Evolutionary conservation across 2,888 invertebrate genomes (phyloP).

Genomic region (Artemia sinica): DNA sequence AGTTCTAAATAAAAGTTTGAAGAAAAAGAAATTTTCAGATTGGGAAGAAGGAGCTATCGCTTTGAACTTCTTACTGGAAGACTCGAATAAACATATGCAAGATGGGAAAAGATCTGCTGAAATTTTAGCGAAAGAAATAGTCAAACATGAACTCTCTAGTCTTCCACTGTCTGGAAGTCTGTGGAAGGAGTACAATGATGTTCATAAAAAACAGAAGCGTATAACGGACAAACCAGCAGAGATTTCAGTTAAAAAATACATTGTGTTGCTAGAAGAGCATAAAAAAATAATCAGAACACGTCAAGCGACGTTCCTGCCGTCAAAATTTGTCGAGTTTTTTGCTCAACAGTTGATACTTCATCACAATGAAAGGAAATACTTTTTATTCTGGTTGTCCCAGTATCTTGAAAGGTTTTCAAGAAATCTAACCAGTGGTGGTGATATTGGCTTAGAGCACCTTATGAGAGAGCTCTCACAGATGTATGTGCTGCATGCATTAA

Average conservation of each 20-base stretch:
- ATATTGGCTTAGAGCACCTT: not conserved
- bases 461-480: not conserved
- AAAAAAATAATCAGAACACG: not conserved
- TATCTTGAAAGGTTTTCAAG: not conserved
- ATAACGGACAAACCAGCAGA: not conserved
- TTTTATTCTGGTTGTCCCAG: not conserved
- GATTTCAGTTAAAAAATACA: not conserved
- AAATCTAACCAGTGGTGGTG: not conserved
- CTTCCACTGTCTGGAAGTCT: not conserved
- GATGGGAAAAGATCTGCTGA: not conserved
- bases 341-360: not conserved
- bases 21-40: not conserved
- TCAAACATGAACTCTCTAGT: not conserved
- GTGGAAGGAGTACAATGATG: not conserved
- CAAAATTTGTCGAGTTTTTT: not conserved
- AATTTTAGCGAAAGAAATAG: not conserved
- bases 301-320: not conserved
- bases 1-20: not conserved
- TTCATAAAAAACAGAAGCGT: not conserved
- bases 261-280: not conserved
- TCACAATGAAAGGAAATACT: not conserved
- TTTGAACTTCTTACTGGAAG: not conserved
- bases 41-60: not conserved
- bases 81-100: not conserved
- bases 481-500: not conserved